These are phyloP conservation scores for Andrena minutula DNA, from an alignment of 2,888 invertebrate species.

Conservation along the genomic window DNA sequence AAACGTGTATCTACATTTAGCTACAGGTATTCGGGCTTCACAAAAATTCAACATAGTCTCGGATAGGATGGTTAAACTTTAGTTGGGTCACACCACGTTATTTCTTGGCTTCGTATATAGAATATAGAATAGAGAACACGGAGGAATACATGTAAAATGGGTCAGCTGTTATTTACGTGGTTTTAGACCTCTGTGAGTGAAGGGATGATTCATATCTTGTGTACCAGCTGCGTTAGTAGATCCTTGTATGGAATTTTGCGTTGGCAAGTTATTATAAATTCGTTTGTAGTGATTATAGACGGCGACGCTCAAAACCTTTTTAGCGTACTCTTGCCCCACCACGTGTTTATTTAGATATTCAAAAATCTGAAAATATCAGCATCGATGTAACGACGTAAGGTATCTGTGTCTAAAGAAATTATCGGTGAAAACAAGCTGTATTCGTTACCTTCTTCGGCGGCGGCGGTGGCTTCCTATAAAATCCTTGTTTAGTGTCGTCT, in stretches of 20 bases:
- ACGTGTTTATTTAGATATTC: slow-evolving; percentile 98
- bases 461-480: slow-evolving; percentile 95
- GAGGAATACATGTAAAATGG: slow-evolving; percentile 52
- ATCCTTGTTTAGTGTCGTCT: slow-evolving; percentile 89
- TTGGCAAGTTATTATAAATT: slow-evolving; percentile 95
- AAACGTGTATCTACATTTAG: neutral
- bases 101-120: neutral
- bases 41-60: neutral
- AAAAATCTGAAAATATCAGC: slow-evolving; percentile 89
- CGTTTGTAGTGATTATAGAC: slow-evolving; percentile 99
- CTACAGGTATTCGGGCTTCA: neutral
- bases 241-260: slow-evolving; percentile 78
- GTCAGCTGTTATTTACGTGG: slow-evolving; percentile 81
- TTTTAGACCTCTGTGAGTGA: slow-evolving; percentile 90
- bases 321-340: slow-evolving; percentile 98
- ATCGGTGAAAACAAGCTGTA: neutral
- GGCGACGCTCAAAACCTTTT: slow-evolving; percentile 98
- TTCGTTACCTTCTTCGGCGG: slow-evolving; percentile 92
- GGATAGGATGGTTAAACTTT: neutral
- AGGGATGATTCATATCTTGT: slow-evolving; percentile 89
- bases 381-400: neutral
- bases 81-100: neutral
- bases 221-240: slow-evolving; percentile 79
- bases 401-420: neutral
- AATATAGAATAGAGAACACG: no score